Evolutionary conservation across 2,797 vertebrate species (phyloP).

Genomic region (Philypnodon macrostomus): DNA sequence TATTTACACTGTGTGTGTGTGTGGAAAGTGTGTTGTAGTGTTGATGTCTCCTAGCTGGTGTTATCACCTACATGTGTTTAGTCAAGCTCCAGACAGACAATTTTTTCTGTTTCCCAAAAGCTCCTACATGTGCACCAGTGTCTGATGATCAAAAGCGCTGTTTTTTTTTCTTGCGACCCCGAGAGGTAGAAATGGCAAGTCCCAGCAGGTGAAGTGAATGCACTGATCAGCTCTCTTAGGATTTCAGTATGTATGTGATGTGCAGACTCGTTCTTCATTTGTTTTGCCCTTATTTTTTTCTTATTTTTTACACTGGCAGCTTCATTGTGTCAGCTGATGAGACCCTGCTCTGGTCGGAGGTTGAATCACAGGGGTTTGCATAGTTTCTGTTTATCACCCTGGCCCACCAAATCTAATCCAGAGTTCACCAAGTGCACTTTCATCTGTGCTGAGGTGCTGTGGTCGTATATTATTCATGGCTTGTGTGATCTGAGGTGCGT

Average conservation of each 20-base stretch:
- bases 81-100: conserved; percentile 54
- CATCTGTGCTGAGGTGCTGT: conserved; percentile 79
- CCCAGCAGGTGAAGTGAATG: conserved; percentile 83
- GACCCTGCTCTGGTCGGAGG: conserved; percentile 81
- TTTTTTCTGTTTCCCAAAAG: conserved; percentile 72
- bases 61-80: conserved; percentile 58
- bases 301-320: conserved; percentile 79
- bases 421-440: conserved; percentile 74
- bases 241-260: conserved; percentile 56
- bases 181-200: conserved; percentile 81
- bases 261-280: conserved; percentile 53
- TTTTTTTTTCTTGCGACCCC: conserved; percentile 80
- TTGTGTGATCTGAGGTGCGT: conserved; percentile 71
- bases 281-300: conserved; percentile 32
- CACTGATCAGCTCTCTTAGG: conserved; percentile 88
- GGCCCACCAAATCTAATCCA: conserved; percentile 68
- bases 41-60: conserved; percentile 46
- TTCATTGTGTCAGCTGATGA: conserved; percentile 82
- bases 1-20: conserved; percentile 40
- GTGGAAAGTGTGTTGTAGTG: conserved; percentile 34
- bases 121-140: conserved; percentile 64
- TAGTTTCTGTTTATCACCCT: conserved; percentile 61
- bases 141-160: conserved; percentile 84
- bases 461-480: conserved; percentile 85
- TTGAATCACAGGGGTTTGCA: conserved; percentile 68